Evolutionary conservation across 2,113 vertebrate species (phyloP), one percentile per base, ranked within the genome.

Genomic region (Mobula birostris): DNA sequence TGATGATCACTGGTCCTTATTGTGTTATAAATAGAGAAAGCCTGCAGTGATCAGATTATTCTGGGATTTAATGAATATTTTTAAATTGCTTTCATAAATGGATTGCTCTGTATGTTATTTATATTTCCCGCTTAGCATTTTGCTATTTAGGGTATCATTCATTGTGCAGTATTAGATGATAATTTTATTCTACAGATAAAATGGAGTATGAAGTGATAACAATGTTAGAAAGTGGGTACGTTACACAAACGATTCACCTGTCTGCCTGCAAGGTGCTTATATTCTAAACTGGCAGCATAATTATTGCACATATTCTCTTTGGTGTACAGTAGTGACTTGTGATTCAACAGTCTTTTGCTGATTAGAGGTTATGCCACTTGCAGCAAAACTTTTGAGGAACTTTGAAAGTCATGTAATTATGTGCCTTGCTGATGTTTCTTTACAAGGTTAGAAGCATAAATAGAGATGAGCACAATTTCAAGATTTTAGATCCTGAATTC

Each of bases 391-490:
- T 12, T 88, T 24, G 83, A 63, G 29, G 83, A 56, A 88, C 58
- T 63, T 56, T 88, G 83, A 27, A 56, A 88, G 83, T 63, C 58
- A 14, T 63, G 83, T 27, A 88, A 88, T 88, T 88, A 29, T 63
- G 9, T 88, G 56, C 83, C 58, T 58, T n/a, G 58, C 27, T n/a
- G 61, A n/a, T 27, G 61, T 88, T 21, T 58, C 56, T 88, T 15
- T 63, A 63, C 27, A 88, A 63, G 58, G 58, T 88, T 88, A 88
- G 83, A 63, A 14, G 83, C 61, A n/a, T 88, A 56, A 56, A 63
- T 88, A 88, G 27, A 88, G 61, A 88, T 88, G 56, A 88, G 56
- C 29, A 29, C 58, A 88, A 88, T 88, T 61, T 88, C 61, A 2
- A 48, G 48, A 48, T 48, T 88, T 88, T 56, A 88, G 83, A 29